Base-by-base conservation (phyloP, 2,113 vertebrate genomes). In the Chlamydotis undulata region DNA sequence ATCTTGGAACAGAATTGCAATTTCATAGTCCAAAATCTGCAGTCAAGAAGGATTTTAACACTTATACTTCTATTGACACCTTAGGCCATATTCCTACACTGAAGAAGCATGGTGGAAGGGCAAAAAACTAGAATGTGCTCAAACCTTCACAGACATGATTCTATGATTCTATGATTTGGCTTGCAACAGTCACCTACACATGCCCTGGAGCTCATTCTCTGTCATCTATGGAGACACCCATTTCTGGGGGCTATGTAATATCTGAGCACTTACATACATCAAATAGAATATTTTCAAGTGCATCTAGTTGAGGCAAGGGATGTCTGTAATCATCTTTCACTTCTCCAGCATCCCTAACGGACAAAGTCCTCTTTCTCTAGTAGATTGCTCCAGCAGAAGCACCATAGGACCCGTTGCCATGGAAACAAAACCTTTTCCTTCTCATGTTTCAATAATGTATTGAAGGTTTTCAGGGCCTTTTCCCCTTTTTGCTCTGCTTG, bases 341-440 rank as follows among this genome's bases (percentile, higher is more conserved):
- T 97, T 98, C 94, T 97, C 92, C 63, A 49, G 81, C 52, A 91
- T 94, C 87, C 69, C 87, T 97, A 97, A 95, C 77, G 94, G 81
- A 78, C 76, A 96, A 98, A 97, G 90, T 96, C 70, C n/a, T 93
- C 93, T 83, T 95, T 92, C 65, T 85, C 69, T 79, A 43, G 78
- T 96, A 98, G 96, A 96, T 93, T 96, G 96, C 87, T 97, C 92
- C 96, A 96, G 94, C 93, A 93, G 89, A 94, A 74, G 77, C 90
- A 96, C 91, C 90, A 95, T 67, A 94, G 81, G 95, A 91, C 91
- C 83, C 5, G 97, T 98, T 98, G 94, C 97, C 95, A 98, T 55
- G 96, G 98, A 97, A 98, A 98, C 98, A 96, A 96, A 96, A 52
- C 68, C 53, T 92, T 90, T 89, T 96, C 65, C 92, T 95, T 93